Conservation (phyloP, 2,888 invertebrate species). For the Carterocephalus palaemon region DNA sequence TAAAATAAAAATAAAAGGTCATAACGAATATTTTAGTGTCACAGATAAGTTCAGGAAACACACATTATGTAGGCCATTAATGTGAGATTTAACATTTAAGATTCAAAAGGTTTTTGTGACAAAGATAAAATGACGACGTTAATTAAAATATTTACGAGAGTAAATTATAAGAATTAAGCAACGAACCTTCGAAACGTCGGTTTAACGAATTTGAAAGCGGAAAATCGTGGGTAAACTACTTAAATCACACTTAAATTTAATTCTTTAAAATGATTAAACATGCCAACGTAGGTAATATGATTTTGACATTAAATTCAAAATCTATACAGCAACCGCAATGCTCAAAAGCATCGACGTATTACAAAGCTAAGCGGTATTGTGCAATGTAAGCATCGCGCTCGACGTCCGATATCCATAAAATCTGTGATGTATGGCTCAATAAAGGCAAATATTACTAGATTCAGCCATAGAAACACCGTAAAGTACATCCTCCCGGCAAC, state of each 20-base stretch:
- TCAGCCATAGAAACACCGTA: slow-evolving; percentile 10
- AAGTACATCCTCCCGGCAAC: slow-evolving; percentile 15
- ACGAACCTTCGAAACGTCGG: slow-evolving; percentile 21
- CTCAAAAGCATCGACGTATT: not conserved
- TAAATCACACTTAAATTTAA: too few species aligned
- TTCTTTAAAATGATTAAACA: too few species aligned
- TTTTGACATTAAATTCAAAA: not conserved
- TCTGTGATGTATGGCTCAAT: slow-evolving; percentile 11
- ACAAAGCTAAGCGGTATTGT: too few species aligned
- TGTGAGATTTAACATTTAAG: slow-evolving; percentile 13
- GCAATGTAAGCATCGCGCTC: not conserved
- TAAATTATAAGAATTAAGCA: slow-evolving; percentile 8
- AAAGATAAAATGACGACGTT: slow-evolving; percentile 12
- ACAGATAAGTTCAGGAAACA: too few species aligned
- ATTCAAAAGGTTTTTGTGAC: slow-evolving; percentile 19
- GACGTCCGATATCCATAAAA: slow-evolving; percentile 9
- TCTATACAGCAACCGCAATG: not conserved
- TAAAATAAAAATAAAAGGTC: slow-evolving; percentile 18
- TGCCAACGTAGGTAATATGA: too few species aligned
- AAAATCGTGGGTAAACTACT: too few species aligned
- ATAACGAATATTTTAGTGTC: slow-evolving; percentile 16
- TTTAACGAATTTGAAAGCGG: slow-evolving; percentile 14
- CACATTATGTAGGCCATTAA: slow-evolving; percentile 10
- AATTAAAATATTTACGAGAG: slow-evolving; percentile 18
- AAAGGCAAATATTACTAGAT: slow-evolving; percentile 4